Evolutionary conservation across 1,140 invertebrate species (phyloP), one percentile per base, ranked within the genome.

Genomic region (Eciton burchellii): DNA sequence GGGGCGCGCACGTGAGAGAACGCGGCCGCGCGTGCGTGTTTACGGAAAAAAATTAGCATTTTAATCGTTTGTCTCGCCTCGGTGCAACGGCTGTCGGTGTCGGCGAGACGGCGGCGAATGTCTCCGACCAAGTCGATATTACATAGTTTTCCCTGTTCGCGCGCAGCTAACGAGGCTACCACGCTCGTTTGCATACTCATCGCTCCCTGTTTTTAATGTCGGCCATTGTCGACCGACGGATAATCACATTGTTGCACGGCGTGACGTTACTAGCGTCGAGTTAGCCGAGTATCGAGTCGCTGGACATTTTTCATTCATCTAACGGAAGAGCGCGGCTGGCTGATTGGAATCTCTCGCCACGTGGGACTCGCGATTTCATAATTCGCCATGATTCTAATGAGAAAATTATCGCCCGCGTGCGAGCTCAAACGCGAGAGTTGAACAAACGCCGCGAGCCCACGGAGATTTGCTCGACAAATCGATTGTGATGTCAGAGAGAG

Each of bases 21-120:
- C 47, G 41, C 49, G 24, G 29, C 49, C 59, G 26, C 41, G 29
- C 43, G 52, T 41, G 54, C 24, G 26, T 52, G 26, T 43, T 26
- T 43, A 6, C 9, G 6, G 19, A 14, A 54, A n/a, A 52, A 29
- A 79, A 86, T 89, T 88, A 84, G 84, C 88, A 88, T 88, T 88
- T 89, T 88, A 86, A 89, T 89, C 84, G 87, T 41, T 84, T 82
- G 60, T 84, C 29, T 65, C 43, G 52, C 19, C 54, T 29, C 86
- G 84, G 73, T 84, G 56, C 76, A 86, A 81, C 68, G 70, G 29
- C 83, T 82, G 74, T 54, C n/a, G n/a, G 24, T 24, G 26, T 35
- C 72, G 21, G 26, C 21, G 21, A 35, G n/a, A 43, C 70, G 12
- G 19, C 43, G 12, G n/a, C 24, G 74, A 72, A 47, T 73, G 63